Base-by-base conservation (phyloP, 1,140 invertebrate genomes). In the Hyles vespertilio region DNA sequence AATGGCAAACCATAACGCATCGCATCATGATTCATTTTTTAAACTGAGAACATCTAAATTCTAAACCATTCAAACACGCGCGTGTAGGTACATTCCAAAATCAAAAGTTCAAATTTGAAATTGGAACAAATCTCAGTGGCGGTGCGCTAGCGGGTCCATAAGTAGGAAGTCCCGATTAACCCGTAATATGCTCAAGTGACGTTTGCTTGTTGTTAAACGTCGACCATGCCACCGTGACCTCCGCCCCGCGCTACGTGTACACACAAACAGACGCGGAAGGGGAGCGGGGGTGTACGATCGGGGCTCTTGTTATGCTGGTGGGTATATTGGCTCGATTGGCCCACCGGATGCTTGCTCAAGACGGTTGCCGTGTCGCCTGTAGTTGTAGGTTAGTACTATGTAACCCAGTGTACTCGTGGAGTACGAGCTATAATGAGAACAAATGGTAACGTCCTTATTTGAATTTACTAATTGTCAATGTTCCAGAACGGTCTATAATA, bases 151-250 rank as follows among this genome's bases (percentile, higher is more conserved):
- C 58, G 51, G 67, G 57, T 64, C 60, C 67, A 59, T 85, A 85
- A 85, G 80, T 83, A 85, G 82, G 82, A 85, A 85, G 82, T 85
- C 69, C 80, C 80, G 72, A 85, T 85, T 85, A 85, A 72, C 71
- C 62, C 69, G 62, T 85, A 85, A 85, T 85, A 73, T 70, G 80
- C 82, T 85, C 82, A 85, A 85, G 80, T 81, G 79, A 77, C 71
- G 68, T 79, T 70, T 59, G 71, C 72, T 76, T 70, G 72, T 77
- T 72, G 79, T 77, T 77, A 74, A 68, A 56, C 50, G 57, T 48
- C 65, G 58, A 62, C 78, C 72, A 63, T n/a, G 61, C 9, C 55
- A 70, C 46, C 43, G 46, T 69, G 79, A 72, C 65, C 79, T 58
- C 54, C 62, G 50, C 47, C 69, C 66, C 71, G 44, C 32, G 32